Conservation (phyloP, 2,113 vertebrate species). For the Myodes glareolus region DNA sequence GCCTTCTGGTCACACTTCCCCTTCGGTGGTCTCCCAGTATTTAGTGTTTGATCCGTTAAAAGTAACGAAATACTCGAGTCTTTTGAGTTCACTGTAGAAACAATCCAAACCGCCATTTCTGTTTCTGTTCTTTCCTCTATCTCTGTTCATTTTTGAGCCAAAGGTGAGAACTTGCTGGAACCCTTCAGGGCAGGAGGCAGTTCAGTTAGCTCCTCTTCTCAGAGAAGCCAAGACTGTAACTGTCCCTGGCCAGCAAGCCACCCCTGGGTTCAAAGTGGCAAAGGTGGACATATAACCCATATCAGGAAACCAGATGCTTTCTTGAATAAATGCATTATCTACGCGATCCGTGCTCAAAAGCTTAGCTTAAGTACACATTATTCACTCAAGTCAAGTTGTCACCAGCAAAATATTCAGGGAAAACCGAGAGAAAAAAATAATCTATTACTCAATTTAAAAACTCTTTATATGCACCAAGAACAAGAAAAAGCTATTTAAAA, state of each 20-base stretch:
- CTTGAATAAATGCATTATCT: neutral
- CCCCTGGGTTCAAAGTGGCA: neutral
- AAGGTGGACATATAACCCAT: neutral
- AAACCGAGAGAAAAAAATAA: constrained; percentile 39
- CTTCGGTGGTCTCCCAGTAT: neutral
- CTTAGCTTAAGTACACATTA: constrained; percentile 15
- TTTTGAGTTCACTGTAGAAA: neutral
- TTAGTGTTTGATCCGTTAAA: neutral
- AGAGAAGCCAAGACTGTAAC: neutral
- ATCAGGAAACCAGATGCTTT: neutral
- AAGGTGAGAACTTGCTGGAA: neutral
- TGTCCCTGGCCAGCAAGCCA: neutral
- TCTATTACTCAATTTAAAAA: constrained; percentile 7
- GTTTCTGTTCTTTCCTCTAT: neutral
- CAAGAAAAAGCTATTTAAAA: neutral
- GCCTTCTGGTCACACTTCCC: neutral
- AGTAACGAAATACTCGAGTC: neutral
- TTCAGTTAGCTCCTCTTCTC: neutral
- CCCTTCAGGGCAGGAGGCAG: neutral
- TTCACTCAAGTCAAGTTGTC: neutral
- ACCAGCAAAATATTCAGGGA: constrained; percentile 42
- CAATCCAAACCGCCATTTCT: neutral
- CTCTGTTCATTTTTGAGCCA: neutral
- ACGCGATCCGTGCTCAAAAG: neutral
- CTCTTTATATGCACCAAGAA: constrained; percentile 17